A percentile compares a stretch with the other conserved stretches of the same genome.
These are phyloP conservation scores for Phocides pigmalion DNA, from an alignment of 1,140 invertebrate genomes.

Conservation along the genomic window DNA sequence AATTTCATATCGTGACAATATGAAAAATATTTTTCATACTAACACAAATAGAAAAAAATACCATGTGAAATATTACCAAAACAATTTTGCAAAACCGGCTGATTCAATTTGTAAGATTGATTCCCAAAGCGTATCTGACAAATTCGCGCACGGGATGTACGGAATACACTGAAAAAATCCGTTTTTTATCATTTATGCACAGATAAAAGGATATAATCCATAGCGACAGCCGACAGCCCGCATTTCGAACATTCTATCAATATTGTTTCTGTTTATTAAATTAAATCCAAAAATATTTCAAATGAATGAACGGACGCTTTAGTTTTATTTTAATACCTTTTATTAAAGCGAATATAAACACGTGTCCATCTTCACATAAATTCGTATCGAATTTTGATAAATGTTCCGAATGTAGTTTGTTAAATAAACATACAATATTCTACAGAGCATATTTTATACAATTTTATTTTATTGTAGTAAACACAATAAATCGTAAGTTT, in stretches of 20 bases:
- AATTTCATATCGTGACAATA: too few species aligned
- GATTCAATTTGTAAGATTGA: conserved; percentile 51
- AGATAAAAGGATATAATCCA: conserved; percentile 22
- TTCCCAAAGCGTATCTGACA: conserved; percentile 40
- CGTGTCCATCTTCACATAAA: too few species aligned
- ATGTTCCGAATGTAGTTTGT: too few species aligned
- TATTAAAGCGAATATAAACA: not conserved
- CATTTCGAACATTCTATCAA: conserved; percentile 1
- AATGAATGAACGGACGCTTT: not conserved
- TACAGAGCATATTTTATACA: too few species aligned
- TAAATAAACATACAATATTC: too few species aligned
- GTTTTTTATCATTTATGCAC: conserved; percentile 10
- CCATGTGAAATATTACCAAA: conserved; percentile 33
- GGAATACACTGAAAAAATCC: conserved; percentile 9
- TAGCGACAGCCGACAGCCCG: conserved; percentile 3
- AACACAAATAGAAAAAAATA: too few species aligned
- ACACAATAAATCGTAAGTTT: too few species aligned
- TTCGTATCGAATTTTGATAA: too few species aligned
- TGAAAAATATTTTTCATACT: too few species aligned
- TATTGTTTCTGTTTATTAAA: not conserved
- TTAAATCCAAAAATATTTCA: not conserved
- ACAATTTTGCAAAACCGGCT: conserved; percentile 41
- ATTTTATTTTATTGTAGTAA: too few species aligned
- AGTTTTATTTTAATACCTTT: not conserved
- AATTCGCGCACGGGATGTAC: conserved; percentile 16